Evolutionary conservation across 2,113 vertebrate genomes (phyloP), one percentile per base, ranked within the genome.

Genomic region (Clarias gariepinus): DNA sequence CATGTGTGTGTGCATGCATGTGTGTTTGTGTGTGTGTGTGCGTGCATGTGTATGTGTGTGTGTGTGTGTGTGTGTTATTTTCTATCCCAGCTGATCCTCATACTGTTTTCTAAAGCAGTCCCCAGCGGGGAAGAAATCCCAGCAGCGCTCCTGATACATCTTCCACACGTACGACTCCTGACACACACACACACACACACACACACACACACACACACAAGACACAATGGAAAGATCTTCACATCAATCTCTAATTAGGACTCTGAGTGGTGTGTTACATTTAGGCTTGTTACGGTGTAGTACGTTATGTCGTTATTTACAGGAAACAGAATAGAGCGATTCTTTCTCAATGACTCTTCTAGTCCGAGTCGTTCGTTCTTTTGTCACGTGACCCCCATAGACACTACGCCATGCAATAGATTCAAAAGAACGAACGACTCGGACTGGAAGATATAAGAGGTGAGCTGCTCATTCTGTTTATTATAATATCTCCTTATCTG

Each of bases 41-140:
- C 21, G 21, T 81, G 79, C 47, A 19, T 21, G 4, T 41, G 53
- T 30, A 36, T 73, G 47, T 63, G 60, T 25, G 16, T 55, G 23
- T 28, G 23, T 60, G 33, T 81, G 79, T 63, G 30, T 21, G 11
- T 41, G n/a, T 30, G 69, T 73, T 11, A 83, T n/a, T 71, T 47
- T 68, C 81, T 94, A 95, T 63, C 92, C 94, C 55, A 95, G 93
- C 64, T 94, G 95, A 92, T 96, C 95, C 88, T 96, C 95, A 82
- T 95, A 96, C 82, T 96, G 95, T 89, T 96, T 96, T 85, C 95
- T 93, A 88, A 96, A 96, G 90, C 95, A 96, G 89, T 96, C 95
- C 74, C 95, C 95, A 86, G 94, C 95, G 18, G 95, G 95, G 83
- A 93, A 95, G 88, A 95, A 95, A 88, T 95, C 95, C 95, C 95